Conservation (phyloP, 2,113 vertebrate species). For the Eulacestoma nigropectus region DNA sequence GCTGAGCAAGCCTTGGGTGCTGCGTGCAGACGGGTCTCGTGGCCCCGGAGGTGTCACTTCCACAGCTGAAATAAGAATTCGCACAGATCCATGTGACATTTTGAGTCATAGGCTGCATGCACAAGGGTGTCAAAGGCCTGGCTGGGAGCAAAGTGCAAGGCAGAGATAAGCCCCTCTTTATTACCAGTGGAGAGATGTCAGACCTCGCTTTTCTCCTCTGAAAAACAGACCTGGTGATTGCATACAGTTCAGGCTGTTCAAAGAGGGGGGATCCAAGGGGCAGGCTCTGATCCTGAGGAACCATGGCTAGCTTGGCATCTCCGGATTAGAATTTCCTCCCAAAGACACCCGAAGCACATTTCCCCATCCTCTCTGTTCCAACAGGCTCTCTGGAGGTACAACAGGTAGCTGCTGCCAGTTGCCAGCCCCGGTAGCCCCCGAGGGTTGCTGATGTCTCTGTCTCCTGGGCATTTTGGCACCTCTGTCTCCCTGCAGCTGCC, state of each 20-base stretch:
- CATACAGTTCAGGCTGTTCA: not conserved
- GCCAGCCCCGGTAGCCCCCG: rapidly evolving
- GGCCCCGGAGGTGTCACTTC: rapidly evolving
- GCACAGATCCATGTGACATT: not conserved
- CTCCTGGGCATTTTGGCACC: not conserved
- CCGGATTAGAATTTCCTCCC: not conserved
- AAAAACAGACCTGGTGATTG: not conserved
- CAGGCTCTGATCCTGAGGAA: not conserved
- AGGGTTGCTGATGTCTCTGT: not conserved
- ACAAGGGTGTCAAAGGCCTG: not conserved
- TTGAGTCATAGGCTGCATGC: not conserved
- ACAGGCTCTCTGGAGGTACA: not conserved
- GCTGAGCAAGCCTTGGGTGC: not conserved
- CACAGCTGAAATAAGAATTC: not conserved
- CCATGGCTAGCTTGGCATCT: not conserved
- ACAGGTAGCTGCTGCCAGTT: rapidly evolving
- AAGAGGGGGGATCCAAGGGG: not conserved
- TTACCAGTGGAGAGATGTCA: not conserved
- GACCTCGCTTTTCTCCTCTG: not conserved
- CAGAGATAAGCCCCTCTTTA: not conserved
- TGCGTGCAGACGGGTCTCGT: rapidly evolving
- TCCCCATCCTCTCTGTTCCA: not conserved
- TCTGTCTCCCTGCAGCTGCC: not conserved
- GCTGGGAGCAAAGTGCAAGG: not conserved
- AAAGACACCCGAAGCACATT: not conserved